Percentiles rank a stretch among this genome's conserved stretches.
Conservation (phyloP, 2,888 invertebrate genomes). For the Eubasilissa splendida region DNA sequence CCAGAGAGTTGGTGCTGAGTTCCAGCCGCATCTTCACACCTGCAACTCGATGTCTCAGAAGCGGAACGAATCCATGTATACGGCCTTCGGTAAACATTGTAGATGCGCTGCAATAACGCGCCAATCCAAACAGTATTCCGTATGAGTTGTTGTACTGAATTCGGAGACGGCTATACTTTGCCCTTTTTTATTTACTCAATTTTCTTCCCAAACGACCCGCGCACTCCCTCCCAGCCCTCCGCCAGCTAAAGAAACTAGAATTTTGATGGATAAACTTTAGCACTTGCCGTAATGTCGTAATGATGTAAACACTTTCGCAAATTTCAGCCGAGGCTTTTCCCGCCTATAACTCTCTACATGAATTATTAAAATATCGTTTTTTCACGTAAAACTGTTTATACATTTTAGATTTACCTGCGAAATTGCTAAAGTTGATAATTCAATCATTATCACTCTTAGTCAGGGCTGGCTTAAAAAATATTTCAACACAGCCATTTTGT, state of each 20-base stretch:
- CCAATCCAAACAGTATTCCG: too few species aligned
- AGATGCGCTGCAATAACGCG: too few species aligned
- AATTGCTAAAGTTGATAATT: conserved; percentile 42
- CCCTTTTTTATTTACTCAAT: conserved; percentile 35
- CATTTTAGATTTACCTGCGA: conserved; percentile 42
- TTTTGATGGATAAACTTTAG: conserved; percentile 52
- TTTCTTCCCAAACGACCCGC: not conserved
- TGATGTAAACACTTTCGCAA: conserved; percentile 48
- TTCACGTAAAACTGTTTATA: conserved; percentile 43
- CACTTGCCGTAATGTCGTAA: conserved; percentile 51
- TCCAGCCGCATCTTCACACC: too few species aligned
- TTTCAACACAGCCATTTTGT: not conserved
- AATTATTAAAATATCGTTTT: conserved; percentile 45
- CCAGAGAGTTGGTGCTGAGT: too few species aligned
- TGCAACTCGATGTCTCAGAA: too few species aligned
- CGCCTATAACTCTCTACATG: conserved; percentile 34
- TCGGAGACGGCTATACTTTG: not conserved
- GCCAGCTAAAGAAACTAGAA: conserved; percentile 40
- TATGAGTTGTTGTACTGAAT: too few species aligned
- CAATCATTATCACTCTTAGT: not conserved
- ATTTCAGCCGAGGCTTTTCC: conserved; percentile 39
- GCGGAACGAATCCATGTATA: too few species aligned
- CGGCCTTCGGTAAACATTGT: too few species aligned
- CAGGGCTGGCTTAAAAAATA: not conserved
- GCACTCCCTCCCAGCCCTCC: not conserved